These are phyloP conservation scores for Microctenopoma steveboyesi DNA, from an alignment of 2,797 vertebrate genomes.

Conservation along the genomic window DNA sequence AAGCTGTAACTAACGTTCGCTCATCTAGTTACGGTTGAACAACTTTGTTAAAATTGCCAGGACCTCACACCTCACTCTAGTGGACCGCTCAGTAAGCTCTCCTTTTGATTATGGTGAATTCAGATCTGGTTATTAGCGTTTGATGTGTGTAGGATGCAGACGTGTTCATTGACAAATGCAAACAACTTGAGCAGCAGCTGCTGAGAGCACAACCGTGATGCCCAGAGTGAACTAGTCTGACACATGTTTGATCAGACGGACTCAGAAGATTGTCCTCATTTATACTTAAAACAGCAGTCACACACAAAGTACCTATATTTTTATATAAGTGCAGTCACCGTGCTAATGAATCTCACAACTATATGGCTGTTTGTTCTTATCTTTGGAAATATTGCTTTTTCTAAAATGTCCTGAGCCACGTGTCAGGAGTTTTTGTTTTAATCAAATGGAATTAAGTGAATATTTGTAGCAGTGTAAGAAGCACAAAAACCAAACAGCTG, in stretches of 20 bases:
- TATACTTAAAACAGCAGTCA: background rate
- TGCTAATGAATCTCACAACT: background rate
- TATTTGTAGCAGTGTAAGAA: background rate
- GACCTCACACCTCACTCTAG: background rate
- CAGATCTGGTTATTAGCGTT: conserved; percentile 19
- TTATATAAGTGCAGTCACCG: background rate
- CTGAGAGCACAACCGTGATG: conserved; percentile 41
- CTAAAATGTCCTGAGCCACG: background rate
- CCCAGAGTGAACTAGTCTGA: conserved; percentile 10
- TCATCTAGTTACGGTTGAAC: background rate
- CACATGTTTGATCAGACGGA: conserved; percentile 25
- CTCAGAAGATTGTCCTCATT: conserved; percentile 29
- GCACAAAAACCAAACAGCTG: background rate
- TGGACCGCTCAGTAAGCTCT: background rate
- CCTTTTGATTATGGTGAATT: background rate
- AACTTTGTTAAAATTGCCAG: background rate
- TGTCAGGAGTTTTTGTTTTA: background rate
- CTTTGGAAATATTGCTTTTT: background rate
- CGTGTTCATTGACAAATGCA: conserved; percentile 44
- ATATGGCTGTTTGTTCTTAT: background rate
- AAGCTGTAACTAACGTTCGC: background rate
- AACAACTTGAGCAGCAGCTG: conserved; percentile 18
- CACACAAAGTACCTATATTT: background rate
- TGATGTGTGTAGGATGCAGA: conserved; percentile 32
- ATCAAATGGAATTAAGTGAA: background rate